Conservation (phyloP, 2,113 vertebrate genomes). For the Okapia johnstoni region DNA sequence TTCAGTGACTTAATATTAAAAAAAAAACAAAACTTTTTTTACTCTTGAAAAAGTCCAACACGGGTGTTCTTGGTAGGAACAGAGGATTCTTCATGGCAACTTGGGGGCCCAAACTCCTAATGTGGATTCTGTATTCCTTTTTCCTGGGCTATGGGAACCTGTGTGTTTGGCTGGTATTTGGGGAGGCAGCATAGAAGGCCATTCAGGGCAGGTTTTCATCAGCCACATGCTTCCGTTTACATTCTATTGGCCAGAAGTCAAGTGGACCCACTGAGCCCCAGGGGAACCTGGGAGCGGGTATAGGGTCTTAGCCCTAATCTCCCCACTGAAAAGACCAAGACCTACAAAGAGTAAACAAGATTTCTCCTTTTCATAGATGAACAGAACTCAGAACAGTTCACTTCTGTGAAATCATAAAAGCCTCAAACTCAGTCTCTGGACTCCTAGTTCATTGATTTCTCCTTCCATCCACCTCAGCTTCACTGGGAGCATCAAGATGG, state of each 20-base stretch:
- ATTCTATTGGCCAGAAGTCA: background rate
- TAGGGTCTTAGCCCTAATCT: background rate
- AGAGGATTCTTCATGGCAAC: background rate
- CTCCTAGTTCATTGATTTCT: background rate
- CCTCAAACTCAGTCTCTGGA: background rate
- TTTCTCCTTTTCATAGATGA: background rate
- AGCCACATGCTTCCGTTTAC: background rate
- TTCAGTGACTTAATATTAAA: background rate
- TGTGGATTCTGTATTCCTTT: background rate
- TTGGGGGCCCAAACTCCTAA: no score
- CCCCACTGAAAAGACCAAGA: background rate
- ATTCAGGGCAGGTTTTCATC: background rate
- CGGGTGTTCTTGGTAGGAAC: background rate
- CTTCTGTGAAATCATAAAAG: background rate
- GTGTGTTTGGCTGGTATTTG: accelerated
- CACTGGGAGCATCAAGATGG: accelerated
- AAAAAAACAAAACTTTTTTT: background rate
- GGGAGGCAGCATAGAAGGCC: accelerated
- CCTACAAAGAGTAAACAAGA: background rate
- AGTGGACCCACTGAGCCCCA: accelerated
- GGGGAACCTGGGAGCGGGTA: background rate
- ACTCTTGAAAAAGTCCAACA: background rate
- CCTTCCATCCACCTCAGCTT: background rate
- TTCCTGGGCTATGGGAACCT: background rate
- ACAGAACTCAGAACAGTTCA: background rate